phyloP scores from a whole-genome alignment of 2,797 vertebrate species.

The Leptodactylus fallax region DNA sequence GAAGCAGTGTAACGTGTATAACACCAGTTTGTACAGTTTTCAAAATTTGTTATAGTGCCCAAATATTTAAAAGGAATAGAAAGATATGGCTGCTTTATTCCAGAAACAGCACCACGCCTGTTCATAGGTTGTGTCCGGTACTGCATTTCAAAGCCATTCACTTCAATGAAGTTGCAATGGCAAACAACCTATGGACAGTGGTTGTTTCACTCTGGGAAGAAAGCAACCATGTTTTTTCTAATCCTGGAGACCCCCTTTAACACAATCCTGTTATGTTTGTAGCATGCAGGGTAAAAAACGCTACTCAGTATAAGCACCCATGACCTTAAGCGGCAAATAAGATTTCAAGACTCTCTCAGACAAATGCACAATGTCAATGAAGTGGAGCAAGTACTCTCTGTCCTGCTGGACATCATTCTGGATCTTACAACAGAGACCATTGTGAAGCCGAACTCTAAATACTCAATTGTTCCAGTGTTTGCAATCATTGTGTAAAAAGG shows the following conservation, averaged over 20 bases:
- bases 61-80: background rate
- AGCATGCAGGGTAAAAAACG: too few species aligned
- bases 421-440: background rate
- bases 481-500: background rate
- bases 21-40: background rate
- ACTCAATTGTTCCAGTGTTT: conserved; percentile 8
- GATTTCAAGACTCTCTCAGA: background rate
- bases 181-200: too few species aligned
- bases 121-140: too few species aligned
- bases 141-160: too few species aligned
- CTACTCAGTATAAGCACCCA: background rate
- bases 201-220: too few species aligned
- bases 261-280: too few species aligned
- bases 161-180: too few species aligned
- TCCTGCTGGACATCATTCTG: background rate
- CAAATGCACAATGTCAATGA: background rate
- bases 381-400: background rate
- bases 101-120: too few species aligned
- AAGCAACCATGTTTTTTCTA: too few species aligned
- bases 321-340: background rate
- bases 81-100: too few species aligned
- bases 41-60: background rate
- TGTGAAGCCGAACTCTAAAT: background rate
- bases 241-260: background rate
- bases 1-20: too few species aligned